phyloP scores from a whole-genome alignment of 2,888 invertebrate species.

The Osmoderma eremita region DNA sequence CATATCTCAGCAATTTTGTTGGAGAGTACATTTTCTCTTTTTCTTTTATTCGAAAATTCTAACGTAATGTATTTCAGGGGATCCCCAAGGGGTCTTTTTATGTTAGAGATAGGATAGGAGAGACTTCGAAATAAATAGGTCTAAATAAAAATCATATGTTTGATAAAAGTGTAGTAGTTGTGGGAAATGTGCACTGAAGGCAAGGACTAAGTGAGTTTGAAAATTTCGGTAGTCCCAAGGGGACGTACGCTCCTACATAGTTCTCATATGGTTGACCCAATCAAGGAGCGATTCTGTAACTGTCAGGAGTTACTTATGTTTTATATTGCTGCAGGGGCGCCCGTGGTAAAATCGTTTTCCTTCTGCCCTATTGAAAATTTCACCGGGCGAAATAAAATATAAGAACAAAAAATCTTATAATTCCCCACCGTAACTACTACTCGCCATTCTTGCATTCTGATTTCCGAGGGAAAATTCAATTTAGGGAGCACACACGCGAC shows the following conservation, averaged over 20 bases:
- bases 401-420: too few relatives aligned
- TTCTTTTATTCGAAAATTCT: too few relatives aligned
- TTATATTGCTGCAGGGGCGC: conserved; percentile 56
- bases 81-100: too few relatives aligned
- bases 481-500: too few relatives aligned
- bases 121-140: conserved; percentile 7
- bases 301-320: conserved; percentile 60
- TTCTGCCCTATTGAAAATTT: neutral
- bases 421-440: too few relatives aligned
- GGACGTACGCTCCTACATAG: conserved; percentile 45
- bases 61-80: too few relatives aligned
- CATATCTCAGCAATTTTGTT: too few relatives aligned
- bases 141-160: conserved; percentile 45
- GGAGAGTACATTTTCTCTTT: too few relatives aligned
- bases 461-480: too few relatives aligned
- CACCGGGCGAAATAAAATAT: too few relatives aligned
- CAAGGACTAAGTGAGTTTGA: conserved; percentile 44
- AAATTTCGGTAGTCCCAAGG: conserved; percentile 48
- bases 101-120: too few relatives aligned
- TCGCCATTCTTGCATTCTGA: too few relatives aligned
- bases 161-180: conserved; percentile 43
- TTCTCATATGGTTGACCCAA: conserved; percentile 56
- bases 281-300: conserved; percentile 59
- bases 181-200: conserved; percentile 26
- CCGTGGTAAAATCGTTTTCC: conserved; percentile 1